Evolutionary conservation across 2,113 vertebrate genomes (phyloP), one percentile per base, ranked within the genome.

Genomic region (Oplegnathus fasciatus): DNA sequence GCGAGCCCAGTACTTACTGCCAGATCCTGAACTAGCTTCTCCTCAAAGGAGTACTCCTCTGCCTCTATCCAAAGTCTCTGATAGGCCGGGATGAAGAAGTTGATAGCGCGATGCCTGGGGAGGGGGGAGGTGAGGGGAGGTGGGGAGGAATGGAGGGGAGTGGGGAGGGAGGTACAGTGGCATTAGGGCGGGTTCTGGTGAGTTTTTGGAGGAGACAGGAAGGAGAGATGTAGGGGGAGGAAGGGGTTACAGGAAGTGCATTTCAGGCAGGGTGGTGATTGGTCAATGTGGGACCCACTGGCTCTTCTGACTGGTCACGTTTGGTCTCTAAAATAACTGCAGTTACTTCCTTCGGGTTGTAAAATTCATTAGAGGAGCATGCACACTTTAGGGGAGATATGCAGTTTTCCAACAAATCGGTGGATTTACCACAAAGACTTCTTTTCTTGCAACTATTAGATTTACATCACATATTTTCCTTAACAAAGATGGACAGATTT

Each of bases 91-190:
- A 99, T 97, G 98, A 98, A 99, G 97, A 98, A 96, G 97, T 99
- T 99, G 98, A 99, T 98, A 97, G 97, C 97, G 95, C 98, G 98
- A 97, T 99, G 98, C 98, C 98, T 99, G 97, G 97, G 96, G 94
- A 90, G 95, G 97, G 95, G 95, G 90, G 96, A 94, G 96, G 94
- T 95, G 94, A 89, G 77, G 87, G 80, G 75, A 70, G 78, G 74
- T 89, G 70, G 86, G 83, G 87, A 90, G 92, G 88, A 88, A 92
- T 90, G 91, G 86, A 88, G 52, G 86, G 87, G 79, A 83, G 79
- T 74, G 86, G 90, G 90, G 87, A 87, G 86, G 92, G 90, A 92
- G 92, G 92, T 85, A 94, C 80, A 95, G 91, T 93, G 94, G 91
- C 85, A 91, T 94, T 92, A 92, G 80, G 93, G 87, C 10, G 75